Base-by-base conservation (phyloP, 1,140 invertebrate species). In the Ephestia elutella region DNA sequence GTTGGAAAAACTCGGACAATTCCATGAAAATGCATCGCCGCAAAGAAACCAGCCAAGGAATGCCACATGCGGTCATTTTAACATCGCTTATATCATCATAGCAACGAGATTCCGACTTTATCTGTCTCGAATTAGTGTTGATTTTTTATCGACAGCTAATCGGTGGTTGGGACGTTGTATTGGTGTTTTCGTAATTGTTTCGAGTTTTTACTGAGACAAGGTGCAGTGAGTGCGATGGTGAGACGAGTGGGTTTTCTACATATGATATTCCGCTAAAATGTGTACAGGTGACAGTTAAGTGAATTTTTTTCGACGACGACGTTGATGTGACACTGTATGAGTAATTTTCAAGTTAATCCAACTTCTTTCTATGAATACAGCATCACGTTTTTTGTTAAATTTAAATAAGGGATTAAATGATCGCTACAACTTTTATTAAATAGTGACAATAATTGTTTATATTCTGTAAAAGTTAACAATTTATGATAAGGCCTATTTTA, bases 1-100 rank as follows among this genome's bases (percentile, higher is more conserved):
- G 83, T 82, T 73, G 80, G 86, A 86, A 88, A 88, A 88, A 88
- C 81, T 73, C 63, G 73, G 64, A 73, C 82, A 70, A 83, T 84
- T 86, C 86, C 80, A 86, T 86, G 82, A 88, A 88, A 88, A 88
- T 86, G 78, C 70, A 86, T 75, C 65, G 68, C 50, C 25, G 63
- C 70, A 72, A 86, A 86, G 82, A 85, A 86, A 86, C 86, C 78
- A 65, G 82, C 71, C 65, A 56, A 38, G 77, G 81, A 82, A 86
- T 87, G 77, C 79, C 80, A 80, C 76, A 78, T 77, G 71, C 68
- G 63, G 75, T 77, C 73, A 74, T 70, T 68, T 71, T 72, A 79
- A 76, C 75, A 71, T 68, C 72, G 75, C 71, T 72, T 65, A 60
- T 71, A 72, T 63, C 62, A 71, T 71, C 60, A 58, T 69, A 56